phyloP scores from a whole-genome alignment of 1,140 invertebrate genomes.

The Acromyrmex charruanus region DNA sequence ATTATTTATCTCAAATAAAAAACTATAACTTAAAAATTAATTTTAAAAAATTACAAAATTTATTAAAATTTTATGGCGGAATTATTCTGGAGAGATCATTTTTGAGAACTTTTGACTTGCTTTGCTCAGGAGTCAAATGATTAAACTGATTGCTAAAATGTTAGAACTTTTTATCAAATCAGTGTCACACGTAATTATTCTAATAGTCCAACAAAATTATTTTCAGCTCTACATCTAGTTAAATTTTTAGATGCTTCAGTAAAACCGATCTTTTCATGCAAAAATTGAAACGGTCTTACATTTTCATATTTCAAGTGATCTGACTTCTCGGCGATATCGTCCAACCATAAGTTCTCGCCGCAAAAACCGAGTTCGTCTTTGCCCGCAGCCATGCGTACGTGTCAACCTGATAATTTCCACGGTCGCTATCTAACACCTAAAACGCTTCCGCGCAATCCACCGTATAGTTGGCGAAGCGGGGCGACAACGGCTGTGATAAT shows the following conservation, averaged over 20 bases:
- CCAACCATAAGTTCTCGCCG: conserved; percentile 42
- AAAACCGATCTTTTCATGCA: not conserved
- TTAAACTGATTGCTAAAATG: too few species aligned
- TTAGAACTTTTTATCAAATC: too few species aligned
- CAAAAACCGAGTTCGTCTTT: conserved; percentile 37
- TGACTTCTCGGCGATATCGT: not conserved
- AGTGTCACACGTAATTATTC: too few species aligned
- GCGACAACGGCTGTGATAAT: conserved; percentile 76
- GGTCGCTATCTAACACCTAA: conserved; percentile 62
- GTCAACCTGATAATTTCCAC: conserved; percentile 70
- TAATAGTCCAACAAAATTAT: too few species aligned
- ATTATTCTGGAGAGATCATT: too few species aligned
- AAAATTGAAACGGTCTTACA: not conserved
- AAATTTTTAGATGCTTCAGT: not conserved
- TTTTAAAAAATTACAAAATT: too few species aligned
- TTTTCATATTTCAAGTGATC: not conserved
- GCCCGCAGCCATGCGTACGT: conserved; percentile 36
- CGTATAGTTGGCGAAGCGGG: conserved; percentile 53
- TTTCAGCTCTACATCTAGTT: too few species aligned
- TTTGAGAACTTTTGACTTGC: too few species aligned
- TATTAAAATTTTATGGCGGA: too few species aligned
- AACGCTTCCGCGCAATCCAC: conserved; percentile 67
- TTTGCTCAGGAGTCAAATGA: too few species aligned
- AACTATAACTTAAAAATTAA: too few species aligned
- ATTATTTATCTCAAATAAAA: too few species aligned